A percentile compares a stretch with the other conserved stretches of the same genome.
These are phyloP conservation scores for Drosophila paramelanica DNA, from an alignment of 2,888 invertebrate species.

Conservation along the genomic window DNA sequence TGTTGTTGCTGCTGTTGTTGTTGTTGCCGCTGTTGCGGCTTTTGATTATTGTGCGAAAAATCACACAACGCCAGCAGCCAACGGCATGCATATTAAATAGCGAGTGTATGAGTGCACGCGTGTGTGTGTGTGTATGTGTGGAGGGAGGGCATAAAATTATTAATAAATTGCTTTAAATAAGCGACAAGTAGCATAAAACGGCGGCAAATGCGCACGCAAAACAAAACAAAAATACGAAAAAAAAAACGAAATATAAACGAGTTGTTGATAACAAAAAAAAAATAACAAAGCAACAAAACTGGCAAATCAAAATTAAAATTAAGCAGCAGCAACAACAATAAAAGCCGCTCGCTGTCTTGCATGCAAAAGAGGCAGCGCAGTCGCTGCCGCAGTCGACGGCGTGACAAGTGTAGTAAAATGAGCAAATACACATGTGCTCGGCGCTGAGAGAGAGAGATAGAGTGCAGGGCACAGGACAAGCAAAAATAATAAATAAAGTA, in stretches of 20 bases:
- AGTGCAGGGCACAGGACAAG: conserved; percentile 27
- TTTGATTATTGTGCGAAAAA: conserved; percentile 78
- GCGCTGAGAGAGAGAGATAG: conserved; percentile 11
- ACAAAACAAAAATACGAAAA: conserved; percentile 14
- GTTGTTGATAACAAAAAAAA: conserved; percentile 14
- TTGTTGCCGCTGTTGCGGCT: conserved; percentile 44
- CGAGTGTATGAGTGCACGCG: conserved; percentile 9
- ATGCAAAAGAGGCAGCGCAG: conserved; percentile 63
- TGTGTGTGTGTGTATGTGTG: background rate
- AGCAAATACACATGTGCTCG: conserved; percentile 41
- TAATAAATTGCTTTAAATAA: conserved; percentile 75
- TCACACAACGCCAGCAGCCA: conserved; percentile 70
- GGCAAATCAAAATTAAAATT: conserved; percentile 64
- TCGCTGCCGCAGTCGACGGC: conserved; percentile 40
- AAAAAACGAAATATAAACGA: conserved; percentile 3
- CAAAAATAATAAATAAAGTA: conserved; percentile 22
- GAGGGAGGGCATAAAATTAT: conserved; percentile 43
- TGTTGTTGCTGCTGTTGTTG: conserved; percentile 32
- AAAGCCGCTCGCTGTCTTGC: conserved; percentile 44
- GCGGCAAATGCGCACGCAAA: conserved; percentile 51
- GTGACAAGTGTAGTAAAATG: conserved; percentile 72
- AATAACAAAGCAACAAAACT: conserved; percentile 27
- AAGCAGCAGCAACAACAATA: conserved; percentile 39
- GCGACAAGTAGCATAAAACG: conserved; percentile 57
- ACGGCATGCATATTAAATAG: conserved; percentile 70